phyloP scores from a whole-genome alignment of 2,888 invertebrate species.

The Melieria picta region DNA sequence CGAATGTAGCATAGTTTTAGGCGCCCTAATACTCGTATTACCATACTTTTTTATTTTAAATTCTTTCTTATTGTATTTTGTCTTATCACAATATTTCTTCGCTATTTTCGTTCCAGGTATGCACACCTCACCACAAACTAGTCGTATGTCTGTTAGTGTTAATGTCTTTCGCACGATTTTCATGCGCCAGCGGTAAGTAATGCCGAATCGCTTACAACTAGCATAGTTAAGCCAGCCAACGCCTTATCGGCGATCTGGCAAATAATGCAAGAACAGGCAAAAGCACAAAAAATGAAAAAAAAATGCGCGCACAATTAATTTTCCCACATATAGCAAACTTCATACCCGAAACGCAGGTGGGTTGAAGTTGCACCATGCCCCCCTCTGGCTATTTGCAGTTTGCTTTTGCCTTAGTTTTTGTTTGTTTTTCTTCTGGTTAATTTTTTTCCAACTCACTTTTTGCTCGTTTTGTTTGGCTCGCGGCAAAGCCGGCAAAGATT shows the following conservation, averaged over 20 bases:
- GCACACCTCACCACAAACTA: not conserved
- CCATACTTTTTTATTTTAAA: not conserved
- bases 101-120: not conserved
- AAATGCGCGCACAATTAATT: conserved; percentile 16
- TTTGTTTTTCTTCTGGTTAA: conserved; percentile 5
- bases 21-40: no score
- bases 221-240: no score
- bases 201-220: no score
- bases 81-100: not conserved
- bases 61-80: not conserved
- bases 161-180: conserved; percentile 18
- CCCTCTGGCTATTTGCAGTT: not conserved
- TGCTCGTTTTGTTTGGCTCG: not conserved
- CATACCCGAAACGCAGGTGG: not conserved
- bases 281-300: not conserved
- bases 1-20: no score
- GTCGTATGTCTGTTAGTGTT: no score
- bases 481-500: conserved; percentile 15
- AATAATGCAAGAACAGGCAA: conserved; percentile 10
- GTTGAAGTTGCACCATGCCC: no score
- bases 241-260: no score
- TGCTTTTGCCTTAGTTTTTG: not conserved
- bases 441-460: not conserved
- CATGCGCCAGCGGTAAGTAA: conserved; percentile 10
- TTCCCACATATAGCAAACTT: conserved; percentile 15